phyloP scores from a whole-genome alignment of 1,140 invertebrate species.

The Grapholita molesta region DNA sequence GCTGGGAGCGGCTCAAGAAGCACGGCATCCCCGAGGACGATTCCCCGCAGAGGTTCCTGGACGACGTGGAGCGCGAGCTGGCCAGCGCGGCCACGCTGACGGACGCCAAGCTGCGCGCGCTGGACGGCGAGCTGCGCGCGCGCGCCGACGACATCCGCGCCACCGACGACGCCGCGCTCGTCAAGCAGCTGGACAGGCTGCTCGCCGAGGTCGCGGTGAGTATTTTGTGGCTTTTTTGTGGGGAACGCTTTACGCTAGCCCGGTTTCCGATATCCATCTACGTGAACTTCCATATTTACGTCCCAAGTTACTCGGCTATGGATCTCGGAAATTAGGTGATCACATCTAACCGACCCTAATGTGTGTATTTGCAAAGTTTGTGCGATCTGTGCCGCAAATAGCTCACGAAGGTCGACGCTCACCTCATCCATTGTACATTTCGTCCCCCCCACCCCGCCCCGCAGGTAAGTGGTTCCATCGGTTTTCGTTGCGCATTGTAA shows the following conservation, averaged over 20 bases:
- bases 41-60: slow-evolving; percentile 37
- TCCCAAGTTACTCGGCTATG: neutral
- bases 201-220: slow-evolving; percentile 57
- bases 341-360: neutral
- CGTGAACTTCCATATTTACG: neutral
- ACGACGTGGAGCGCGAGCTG: slow-evolving; percentile 42
- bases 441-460: neutral
- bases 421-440: neutral
- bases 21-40: slow-evolving; percentile 22
- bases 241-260: neutral
- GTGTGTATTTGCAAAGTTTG: neutral
- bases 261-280: neutral
- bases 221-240: slow-evolving; percentile 18
- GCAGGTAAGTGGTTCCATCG: neutral
- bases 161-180: slow-evolving; percentile 35
- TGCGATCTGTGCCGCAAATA: neutral
- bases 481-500: neutral
- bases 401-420: neutral
- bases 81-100: slow-evolving; percentile 39
- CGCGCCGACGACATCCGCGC: slow-evolving; percentile 37
- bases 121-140: slow-evolving; percentile 39
- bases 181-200: slow-evolving; percentile 45
- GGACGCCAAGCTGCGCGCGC: slow-evolving; percentile 36
- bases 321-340: neutral
- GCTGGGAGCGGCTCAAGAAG: slow-evolving; percentile 57